Conservation (phyloP, 2,113 vertebrate species). For the Noctilio leporinus region DNA sequence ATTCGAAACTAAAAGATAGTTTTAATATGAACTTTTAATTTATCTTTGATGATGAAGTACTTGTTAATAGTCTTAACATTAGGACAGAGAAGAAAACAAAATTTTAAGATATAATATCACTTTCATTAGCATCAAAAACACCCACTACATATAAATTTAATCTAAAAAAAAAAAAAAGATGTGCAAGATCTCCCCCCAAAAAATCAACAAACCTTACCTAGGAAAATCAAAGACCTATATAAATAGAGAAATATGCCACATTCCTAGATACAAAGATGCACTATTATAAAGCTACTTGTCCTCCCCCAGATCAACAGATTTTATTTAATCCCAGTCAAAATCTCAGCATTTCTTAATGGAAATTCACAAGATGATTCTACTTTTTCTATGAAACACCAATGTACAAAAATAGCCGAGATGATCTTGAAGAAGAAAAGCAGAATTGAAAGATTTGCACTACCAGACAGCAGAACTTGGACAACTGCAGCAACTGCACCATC, state of each 20-base stretch:
- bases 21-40: background rate
- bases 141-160: background rate
- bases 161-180: background rate
- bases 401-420: background rate
- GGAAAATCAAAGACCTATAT: background rate
- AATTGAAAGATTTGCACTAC: background rate
- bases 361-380: background rate
- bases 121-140: background rate
- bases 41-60: background rate
- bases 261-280: background rate
- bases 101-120: background rate
- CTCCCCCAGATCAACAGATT: background rate
- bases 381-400: background rate
- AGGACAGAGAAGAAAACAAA: background rate
- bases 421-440: background rate
- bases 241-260: background rate
- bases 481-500: background rate
- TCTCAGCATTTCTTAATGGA: background rate
- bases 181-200: background rate
- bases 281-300: background rate
- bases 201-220: background rate
- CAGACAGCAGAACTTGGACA: constrained; percentile 1
- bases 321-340: constrained; percentile 1
- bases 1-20: background rate
- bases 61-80: background rate